Base-by-base conservation (phyloP, 2,113 vertebrate genomes). In the Bubalus kerabau region DNA sequence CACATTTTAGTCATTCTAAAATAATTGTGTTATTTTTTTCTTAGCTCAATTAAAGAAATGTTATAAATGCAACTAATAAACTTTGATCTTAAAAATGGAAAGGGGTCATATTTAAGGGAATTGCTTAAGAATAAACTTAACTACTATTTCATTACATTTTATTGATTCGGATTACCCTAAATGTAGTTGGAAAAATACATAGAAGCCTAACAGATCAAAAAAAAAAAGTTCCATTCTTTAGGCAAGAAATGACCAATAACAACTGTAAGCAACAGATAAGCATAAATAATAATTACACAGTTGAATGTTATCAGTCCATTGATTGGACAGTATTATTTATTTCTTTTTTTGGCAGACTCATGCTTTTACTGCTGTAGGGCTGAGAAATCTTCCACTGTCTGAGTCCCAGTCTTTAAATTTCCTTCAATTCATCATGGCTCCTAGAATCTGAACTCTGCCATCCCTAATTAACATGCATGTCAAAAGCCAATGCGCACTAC, bases 401-500 rank as follows among this genome's bases (percentile, higher is more conserved):
- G 26, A 95, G 76, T 93, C 50, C 78, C 71, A n/a, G 71, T 91
- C 71, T 95, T 96, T 90, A 92, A 90, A 85, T 85, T 91, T 92
- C 6, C 5, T 95, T 87, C 80, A 93, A 32, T 87, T 98, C 67
- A 94, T 12, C 2, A 52, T 71, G 30, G 76, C 95, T 94, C 86
- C 36, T 40, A 23, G 83, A 94, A 23, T 97, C 95, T 97, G 97
- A 98, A 95, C 57, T n/a, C 50, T 97, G 82, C 14, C 93, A 96
- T 95, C 83, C 87, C 23, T 95, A 95, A 95, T 98, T 96, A 98
- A 88, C 7, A 94, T 97, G 98, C 97, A 48, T 83, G 88, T 96
- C 86, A 97, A n/a, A 92, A 96, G 32, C 87, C 91, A 85, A 40
- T 26, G 91, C 54, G 97, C 67, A 95, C 95, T 87, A 80, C n/a